These are phyloP conservation scores for Heptranchias perlo DNA, from an alignment of 2,113 vertebrate genomes.

Conservation along the genomic window DNA sequence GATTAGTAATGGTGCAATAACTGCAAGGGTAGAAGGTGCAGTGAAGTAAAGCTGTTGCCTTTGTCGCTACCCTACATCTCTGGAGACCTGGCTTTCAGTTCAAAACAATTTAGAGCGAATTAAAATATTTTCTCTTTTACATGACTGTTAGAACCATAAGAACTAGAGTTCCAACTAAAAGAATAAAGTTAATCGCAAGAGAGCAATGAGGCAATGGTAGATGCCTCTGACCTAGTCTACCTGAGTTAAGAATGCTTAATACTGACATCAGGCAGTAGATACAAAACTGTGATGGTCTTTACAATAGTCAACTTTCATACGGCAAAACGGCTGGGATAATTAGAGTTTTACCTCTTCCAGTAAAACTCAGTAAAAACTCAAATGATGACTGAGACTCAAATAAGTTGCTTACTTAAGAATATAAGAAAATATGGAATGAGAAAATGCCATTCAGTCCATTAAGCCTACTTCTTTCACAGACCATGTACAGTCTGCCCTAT, in stretches of 20 bases:
- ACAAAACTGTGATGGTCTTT: neutral
- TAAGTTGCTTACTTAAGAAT: neutral
- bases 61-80: neutral
- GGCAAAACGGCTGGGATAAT: neutral
- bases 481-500: neutral
- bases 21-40: neutral
- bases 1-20: neutral
- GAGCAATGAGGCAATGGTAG: neutral
- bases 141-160: neutral
- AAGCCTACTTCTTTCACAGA: neutral
- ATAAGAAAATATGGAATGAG: neutral
- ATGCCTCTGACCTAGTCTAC: neutral
- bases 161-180: neutral
- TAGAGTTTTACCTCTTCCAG: neutral
- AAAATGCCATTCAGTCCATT: neutral
- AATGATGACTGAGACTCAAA: neutral
- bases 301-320: neutral
- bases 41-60: neutral
- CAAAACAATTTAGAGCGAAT: neutral
- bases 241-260: neutral
- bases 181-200: neutral
- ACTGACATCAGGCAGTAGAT: too few species aligned
- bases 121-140: neutral
- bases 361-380: neutral
- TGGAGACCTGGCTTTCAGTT: neutral